A percentile compares a stretch with the other conserved stretches of the same genome.
phyloP scores from a whole-genome alignment of 2,797 vertebrate genomes.

The Fistularia commersonii region DNA sequence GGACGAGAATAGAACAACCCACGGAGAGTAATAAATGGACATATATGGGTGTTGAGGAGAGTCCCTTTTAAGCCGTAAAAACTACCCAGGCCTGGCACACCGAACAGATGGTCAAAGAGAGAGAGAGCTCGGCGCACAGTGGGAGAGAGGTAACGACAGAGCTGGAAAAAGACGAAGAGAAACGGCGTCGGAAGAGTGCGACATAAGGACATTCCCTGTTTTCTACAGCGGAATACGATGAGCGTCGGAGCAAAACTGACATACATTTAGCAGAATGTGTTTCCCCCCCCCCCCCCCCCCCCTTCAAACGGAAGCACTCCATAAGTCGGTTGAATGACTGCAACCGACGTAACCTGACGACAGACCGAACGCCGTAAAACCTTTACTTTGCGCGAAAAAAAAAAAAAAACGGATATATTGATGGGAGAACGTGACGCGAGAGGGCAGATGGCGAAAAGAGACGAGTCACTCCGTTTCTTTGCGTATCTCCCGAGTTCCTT shows the following conservation, averaged over 20 bases:
- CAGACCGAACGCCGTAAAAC: too few species aligned
- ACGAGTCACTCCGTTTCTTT: constrained; percentile 14
- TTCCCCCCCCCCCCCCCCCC: too few species aligned
- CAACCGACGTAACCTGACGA: too few species aligned
- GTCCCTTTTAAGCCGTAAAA: constrained; percentile 67
- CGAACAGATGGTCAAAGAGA: constrained; percentile 75
- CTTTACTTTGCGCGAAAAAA: too few species aligned
- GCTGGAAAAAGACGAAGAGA: constrained; percentile 18
- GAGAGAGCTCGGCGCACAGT: constrained; percentile 67
- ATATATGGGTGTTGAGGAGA: constrained; percentile 71
- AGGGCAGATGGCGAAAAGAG: not conserved
- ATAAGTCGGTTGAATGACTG: too few species aligned
- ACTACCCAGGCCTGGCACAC: constrained; percentile 62
- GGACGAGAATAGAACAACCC: constrained; percentile 65
- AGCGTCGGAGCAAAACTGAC: constrained; percentile 31
- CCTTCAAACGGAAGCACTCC: too few species aligned
- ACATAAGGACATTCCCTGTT: constrained; percentile 47
- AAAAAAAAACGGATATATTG: too few species aligned
- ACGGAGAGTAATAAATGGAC: constrained; percentile 68
- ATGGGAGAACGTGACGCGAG: too few species aligned
- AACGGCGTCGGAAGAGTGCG: constrained; percentile 48
- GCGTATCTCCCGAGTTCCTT: constrained; percentile 7
- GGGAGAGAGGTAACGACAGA: constrained; percentile 52
- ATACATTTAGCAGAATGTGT: constrained; percentile 13
- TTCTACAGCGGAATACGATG: constrained; percentile 39